A percentile compares a stretch with the other conserved stretches of the same genome.
Evolutionary conservation across 2,797 vertebrate species (phyloP).

Genomic region (Thunnus albacares): DNA sequence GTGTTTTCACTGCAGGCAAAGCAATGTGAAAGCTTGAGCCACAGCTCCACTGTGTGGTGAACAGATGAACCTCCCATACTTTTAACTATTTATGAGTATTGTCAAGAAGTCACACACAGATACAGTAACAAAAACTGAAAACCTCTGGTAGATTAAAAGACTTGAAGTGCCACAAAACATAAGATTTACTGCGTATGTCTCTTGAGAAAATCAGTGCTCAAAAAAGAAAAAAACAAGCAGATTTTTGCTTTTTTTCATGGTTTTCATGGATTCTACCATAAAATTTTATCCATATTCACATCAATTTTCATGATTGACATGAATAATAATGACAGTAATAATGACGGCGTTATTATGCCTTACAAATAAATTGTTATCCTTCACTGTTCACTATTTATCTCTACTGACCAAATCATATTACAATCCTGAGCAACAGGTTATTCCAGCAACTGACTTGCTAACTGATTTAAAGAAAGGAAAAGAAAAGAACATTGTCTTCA

Average conservation of each 20-base stretch:
- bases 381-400: neutral
- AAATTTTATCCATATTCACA: neutral
- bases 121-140: neutral
- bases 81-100: neutral
- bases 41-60: constrained; percentile 75
- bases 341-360: no score
- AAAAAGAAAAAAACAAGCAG: neutral
- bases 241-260: neutral
- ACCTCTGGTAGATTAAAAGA: neutral
- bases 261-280: neutral
- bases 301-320: neutral
- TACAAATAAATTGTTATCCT: neutral
- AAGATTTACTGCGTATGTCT: neutral
- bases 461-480: neutral
- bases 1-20: neutral
- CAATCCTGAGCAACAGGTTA: neutral
- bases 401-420: neutral
- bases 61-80: neutral
- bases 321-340: neutral
- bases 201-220: neutral
- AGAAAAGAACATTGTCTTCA: constrained; percentile 23
- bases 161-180: neutral
- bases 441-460: constrained; percentile 4
- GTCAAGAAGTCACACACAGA: neutral
- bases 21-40: constrained; percentile 46